Evolutionary conservation across 2,888 invertebrate species (phyloP).

Genomic region (Aelia acuminata): DNA sequence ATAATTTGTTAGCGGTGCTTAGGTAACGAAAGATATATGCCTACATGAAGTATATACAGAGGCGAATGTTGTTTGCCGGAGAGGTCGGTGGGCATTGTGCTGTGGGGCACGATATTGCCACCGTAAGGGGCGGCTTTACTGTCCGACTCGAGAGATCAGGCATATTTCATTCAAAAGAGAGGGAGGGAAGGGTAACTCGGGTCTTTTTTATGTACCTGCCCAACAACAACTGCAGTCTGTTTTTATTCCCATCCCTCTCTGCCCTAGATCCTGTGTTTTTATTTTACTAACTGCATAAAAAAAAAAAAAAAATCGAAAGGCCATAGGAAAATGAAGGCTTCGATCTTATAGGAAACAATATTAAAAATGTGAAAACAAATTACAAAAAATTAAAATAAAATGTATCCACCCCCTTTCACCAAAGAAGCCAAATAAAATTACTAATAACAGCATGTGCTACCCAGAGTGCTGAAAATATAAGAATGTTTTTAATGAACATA

Average conservation of each 20-base stretch:
- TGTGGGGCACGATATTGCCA: constrained; percentile 44
- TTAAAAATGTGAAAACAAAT: no score
- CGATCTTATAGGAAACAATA: no score
- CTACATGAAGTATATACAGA: background rate
- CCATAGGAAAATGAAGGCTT: background rate
- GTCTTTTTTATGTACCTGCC: constrained; percentile 50
- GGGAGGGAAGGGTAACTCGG: background rate
- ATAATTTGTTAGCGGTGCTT: no score
- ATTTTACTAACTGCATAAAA: constrained; percentile 4
- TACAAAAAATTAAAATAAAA: no score
- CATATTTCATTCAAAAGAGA: constrained; percentile 34
- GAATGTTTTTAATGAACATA: no score
- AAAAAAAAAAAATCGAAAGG: background rate
- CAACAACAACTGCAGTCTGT: constrained; percentile 33
- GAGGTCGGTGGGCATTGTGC: background rate
- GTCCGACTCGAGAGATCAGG: constrained; percentile 38
- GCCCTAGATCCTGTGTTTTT: background rate
- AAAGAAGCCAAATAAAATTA: no score
- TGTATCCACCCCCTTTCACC: no score
- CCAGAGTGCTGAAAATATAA: no score
- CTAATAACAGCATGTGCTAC: no score
- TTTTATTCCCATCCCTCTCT: constrained; percentile 20
- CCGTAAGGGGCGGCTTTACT: constrained; percentile 42
- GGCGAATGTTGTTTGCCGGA: background rate
- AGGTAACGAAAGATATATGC: background rate